phyloP scores from a whole-genome alignment of 2,888 invertebrate genomes.

The Vanessa cardui region DNA sequence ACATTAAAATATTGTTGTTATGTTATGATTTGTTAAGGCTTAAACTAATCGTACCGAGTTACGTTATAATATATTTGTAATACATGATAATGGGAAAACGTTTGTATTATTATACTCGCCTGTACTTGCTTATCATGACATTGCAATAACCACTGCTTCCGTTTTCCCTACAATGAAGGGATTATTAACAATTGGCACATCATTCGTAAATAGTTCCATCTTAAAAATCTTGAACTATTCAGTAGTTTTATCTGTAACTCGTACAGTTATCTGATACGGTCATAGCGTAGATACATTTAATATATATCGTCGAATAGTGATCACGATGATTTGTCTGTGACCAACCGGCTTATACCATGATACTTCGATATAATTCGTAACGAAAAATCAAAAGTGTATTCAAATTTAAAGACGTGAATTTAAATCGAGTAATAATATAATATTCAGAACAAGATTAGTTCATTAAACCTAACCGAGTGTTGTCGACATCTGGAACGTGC shows the following conservation, averaged over 20 bases:
- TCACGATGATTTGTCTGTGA: conserved; percentile 37
- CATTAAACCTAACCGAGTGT: conserved; percentile 65
- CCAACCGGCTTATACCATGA: conserved; percentile 24
- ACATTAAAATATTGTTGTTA: background rate
- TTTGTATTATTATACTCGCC: conserved; percentile 28
- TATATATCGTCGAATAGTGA: conserved; percentile 24
- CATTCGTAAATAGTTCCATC: background rate
- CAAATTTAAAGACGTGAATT: conserved; percentile 5
- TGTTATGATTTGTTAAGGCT: background rate
- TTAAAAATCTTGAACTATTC: conserved; percentile 13
- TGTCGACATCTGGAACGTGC: conserved; percentile 72
- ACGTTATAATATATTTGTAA: conserved; percentile 3
- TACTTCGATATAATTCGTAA: conserved; percentile 13
- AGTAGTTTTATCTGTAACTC: conserved; percentile 23
- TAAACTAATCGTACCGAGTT: background rate
- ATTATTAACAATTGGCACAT: conserved; percentile 48
- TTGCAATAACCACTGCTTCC: conserved; percentile 48
- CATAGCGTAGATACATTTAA: conserved; percentile 27
- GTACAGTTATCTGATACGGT: conserved; percentile 44
- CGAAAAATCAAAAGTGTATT: conserved; percentile 6
- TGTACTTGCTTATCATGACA: conserved; percentile 43
- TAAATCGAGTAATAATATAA: conserved; percentile 22
- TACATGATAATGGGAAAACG: conserved; percentile 21
- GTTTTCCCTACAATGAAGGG: conserved; percentile 49
- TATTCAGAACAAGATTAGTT: conserved; percentile 38